Conservation (phyloP, 2,113 vertebrate species). For the Melanerpes formicivorus region DNA sequence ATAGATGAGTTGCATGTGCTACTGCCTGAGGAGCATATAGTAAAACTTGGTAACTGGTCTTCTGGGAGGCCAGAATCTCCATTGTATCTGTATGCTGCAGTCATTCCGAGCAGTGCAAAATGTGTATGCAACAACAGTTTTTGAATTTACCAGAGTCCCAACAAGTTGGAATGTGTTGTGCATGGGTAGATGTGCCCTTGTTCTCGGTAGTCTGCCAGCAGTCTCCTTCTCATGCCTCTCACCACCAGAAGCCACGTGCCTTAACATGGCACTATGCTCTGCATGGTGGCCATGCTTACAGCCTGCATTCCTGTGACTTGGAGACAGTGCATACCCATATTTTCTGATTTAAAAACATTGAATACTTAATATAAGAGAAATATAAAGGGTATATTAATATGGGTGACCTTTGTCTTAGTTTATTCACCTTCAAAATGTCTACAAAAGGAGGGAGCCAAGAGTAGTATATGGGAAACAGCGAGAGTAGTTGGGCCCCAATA, state of each 20-base stretch:
- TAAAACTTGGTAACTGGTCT: background rate
- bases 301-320: background rate
- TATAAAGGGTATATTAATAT: background rate
- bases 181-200: background rate
- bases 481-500: background rate
- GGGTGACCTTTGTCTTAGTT: background rate
- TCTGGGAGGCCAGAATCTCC: background rate
- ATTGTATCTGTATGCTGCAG: background rate
- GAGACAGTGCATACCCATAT: background rate
- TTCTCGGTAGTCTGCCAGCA: background rate
- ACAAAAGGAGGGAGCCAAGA: background rate
- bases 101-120: background rate
- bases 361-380: background rate
- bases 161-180: background rate
- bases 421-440: background rate
- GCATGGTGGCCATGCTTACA: fast-evolving
- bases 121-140: background rate
- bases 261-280: background rate
- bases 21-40: background rate
- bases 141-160: background rate
- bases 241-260: background rate
- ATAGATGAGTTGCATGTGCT: background rate
- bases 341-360: background rate
- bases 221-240: background rate
- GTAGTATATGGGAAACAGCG: background rate